Evolutionary conservation across 2,113 vertebrate genomes (phyloP).

Genomic region (Neodon shergylaensis): DNA sequence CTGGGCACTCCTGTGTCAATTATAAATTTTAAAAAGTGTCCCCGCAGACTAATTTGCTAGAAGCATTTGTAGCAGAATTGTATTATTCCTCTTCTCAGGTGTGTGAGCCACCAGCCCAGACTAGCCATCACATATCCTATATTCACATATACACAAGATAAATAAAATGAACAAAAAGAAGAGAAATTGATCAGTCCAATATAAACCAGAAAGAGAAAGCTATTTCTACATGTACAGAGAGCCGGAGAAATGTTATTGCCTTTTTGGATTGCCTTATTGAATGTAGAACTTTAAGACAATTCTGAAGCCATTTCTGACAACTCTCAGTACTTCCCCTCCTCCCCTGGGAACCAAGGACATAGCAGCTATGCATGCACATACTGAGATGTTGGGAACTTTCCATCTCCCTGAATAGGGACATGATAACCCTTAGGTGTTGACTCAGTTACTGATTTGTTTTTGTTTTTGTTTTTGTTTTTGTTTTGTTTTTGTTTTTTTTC

Average conservation of each 20-base stretch:
- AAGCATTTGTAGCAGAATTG: background rate
- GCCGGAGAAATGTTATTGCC: background rate
- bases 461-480: too few species aligned
- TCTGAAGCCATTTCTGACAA: too few species aligned
- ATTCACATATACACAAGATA: background rate
- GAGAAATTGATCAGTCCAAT: background rate
- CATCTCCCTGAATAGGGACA: too few species aligned
- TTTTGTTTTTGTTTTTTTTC: too few species aligned
- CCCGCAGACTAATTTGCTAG: background rate
- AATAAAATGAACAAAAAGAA: background rate
- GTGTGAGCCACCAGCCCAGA: background rate
- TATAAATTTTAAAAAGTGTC: background rate
- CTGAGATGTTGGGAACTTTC: too few species aligned
- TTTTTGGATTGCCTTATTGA: background rate
- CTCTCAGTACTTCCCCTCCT: too few species aligned
- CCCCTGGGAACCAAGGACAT: too few species aligned
- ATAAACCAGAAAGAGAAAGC: background rate
- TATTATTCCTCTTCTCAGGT: background rate
- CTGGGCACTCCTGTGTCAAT: background rate
- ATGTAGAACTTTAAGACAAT: too few species aligned
- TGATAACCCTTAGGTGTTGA: too few species aligned
- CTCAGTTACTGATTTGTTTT: too few species aligned
- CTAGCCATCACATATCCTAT: background rate
- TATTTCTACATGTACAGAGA: background rate
- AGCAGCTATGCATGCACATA: too few species aligned